These are phyloP conservation scores for Aelia acuminata DNA, from an alignment of 2,888 invertebrate genomes.

Conservation along the genomic window DNA sequence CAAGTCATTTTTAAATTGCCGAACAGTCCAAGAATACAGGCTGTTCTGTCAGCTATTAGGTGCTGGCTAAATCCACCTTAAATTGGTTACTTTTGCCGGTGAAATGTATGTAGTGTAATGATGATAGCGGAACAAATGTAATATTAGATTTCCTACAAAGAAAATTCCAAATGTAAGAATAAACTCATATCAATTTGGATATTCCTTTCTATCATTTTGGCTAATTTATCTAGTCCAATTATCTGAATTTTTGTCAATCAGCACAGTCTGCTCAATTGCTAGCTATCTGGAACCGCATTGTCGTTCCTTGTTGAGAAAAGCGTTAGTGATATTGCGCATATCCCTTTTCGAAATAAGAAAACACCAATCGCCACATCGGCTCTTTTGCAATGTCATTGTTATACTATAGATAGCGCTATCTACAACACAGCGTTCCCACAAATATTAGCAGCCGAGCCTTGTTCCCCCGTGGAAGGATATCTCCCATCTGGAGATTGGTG, in stretches of 20 bases:
- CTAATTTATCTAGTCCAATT: too few relatives aligned
- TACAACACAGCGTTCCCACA: background rate
- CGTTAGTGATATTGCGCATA: background rate
- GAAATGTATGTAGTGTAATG: too few relatives aligned
- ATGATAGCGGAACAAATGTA: too few relatives aligned
- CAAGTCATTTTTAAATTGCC: too few relatives aligned
- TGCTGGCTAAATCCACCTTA: too few relatives aligned
- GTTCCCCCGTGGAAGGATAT: background rate
- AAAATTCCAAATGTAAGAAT: too few relatives aligned
- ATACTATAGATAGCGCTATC: background rate
- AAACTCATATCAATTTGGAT: too few relatives aligned
- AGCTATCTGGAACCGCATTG: background rate
- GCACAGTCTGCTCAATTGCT: background rate
- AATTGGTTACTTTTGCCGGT: too few relatives aligned
- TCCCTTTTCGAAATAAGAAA: background rate
- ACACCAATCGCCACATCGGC: conserved; percentile 16
- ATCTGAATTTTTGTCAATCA: background rate
- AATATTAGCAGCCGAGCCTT: background rate
- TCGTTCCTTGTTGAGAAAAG: background rate
- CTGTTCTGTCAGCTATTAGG: too few relatives aligned
- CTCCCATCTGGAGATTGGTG: background rate
- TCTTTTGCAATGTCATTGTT: conserved; percentile 27
- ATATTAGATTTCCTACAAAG: too few relatives aligned
- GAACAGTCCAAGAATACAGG: too few relatives aligned
- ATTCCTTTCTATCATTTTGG: too few relatives aligned